Conservation (phyloP, 2,888 invertebrate species). For the Chaitophorus viminalis region DNA sequence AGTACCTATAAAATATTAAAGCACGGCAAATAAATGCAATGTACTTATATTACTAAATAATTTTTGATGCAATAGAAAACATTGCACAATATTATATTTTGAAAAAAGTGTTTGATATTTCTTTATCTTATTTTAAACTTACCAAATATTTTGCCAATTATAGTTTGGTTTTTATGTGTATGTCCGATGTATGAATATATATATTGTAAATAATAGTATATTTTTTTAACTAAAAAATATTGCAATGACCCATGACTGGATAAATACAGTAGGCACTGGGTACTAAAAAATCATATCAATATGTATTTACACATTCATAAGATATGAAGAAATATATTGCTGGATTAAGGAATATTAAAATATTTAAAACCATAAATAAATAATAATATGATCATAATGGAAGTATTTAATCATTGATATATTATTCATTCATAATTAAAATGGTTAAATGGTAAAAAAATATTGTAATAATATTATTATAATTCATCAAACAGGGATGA, state of each 20-base stretch:
- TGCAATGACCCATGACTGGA: background rate
- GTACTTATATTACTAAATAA: background rate
- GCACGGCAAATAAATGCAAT: background rate
- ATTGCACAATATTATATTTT: background rate
- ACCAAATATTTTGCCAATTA: slow-evolving; percentile 2
- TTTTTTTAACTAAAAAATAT: background rate
- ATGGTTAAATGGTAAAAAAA: too few species aligned
- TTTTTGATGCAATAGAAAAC: slow-evolving; percentile 5
- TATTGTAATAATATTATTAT: too few species aligned
- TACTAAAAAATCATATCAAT: background rate
- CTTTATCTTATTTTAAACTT: background rate
- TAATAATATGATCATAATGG: too few species aligned
- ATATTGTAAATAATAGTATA: too few species aligned
- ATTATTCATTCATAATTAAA: too few species aligned
- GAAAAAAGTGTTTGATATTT: background rate
- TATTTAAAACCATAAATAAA: too few species aligned
- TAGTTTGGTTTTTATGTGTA: slow-evolving; percentile 1
- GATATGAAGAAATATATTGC: background rate
- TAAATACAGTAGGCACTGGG: background rate
- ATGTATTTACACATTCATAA: background rate
- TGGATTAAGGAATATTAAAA: too few species aligned
- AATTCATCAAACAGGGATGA: too few species aligned
- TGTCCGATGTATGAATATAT: background rate
- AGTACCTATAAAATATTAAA: too few species aligned
- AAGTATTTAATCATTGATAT: too few species aligned